These are phyloP conservation scores for Rhabdomys pumilio DNA, from an alignment of 2,797 vertebrate genomes.

Conservation along the genomic window DNA sequence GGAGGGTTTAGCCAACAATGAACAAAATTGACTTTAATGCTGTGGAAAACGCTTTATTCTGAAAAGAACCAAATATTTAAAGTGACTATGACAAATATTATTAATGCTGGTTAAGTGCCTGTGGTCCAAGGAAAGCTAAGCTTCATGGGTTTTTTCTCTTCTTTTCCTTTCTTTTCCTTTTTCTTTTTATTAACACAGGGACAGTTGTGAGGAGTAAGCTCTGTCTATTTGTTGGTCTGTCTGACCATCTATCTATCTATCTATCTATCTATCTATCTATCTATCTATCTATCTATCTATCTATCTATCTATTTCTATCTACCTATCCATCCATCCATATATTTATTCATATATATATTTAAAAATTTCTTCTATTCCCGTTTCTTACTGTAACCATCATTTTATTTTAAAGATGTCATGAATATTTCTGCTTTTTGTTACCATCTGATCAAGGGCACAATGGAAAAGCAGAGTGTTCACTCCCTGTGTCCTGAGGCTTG, in stretches of 20 bases:
- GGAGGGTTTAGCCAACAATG: background rate
- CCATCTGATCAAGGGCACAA: constrained; percentile 14
- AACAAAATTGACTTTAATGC: background rate
- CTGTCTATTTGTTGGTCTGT: background rate
- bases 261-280: background rate
- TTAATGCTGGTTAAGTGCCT: background rate
- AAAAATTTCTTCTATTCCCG: constrained; percentile 7
- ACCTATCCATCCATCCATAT: background rate
- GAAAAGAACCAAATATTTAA: constrained; percentile 33
- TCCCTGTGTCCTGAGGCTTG: constrained; percentile 55
- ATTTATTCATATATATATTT: background rate
- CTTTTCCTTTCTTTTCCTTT: constrained; percentile 41
- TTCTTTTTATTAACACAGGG: constrained; percentile 16
- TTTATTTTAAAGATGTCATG: constrained; percentile 39
- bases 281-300: background rate
- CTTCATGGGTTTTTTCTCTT: background rate
- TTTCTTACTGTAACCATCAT: background rate
- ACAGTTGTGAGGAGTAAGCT: constrained; percentile 24
- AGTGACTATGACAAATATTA: constrained; percentile 1
- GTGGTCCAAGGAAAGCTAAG: background rate
- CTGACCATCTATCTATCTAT: background rate
- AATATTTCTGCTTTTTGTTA: constrained; percentile 13
- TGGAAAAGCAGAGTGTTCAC: background rate
- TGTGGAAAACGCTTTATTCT: constrained; percentile 2
- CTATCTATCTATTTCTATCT: background rate